Evolutionary conservation across 2,113 vertebrate species (phyloP).

Genomic region (Calidris pugnax): DNA sequence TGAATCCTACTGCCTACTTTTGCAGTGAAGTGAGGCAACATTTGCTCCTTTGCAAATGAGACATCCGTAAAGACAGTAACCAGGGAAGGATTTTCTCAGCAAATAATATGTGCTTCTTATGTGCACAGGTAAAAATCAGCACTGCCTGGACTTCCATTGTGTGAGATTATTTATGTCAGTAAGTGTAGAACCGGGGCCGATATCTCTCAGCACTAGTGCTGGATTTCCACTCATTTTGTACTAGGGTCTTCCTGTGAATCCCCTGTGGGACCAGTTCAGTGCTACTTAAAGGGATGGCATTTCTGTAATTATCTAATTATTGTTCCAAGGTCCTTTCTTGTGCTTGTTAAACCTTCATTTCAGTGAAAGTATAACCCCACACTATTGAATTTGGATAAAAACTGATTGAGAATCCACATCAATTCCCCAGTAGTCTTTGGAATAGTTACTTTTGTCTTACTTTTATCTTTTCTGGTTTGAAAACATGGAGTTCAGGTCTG

Average conservation of each 20-base stretch:
- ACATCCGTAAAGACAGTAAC: background rate
- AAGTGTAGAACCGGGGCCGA: background rate
- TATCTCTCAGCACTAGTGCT: constrained; percentile 54
- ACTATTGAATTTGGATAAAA: constrained; percentile 5
- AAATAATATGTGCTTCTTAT: background rate
- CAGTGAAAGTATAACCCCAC: constrained; percentile 21
- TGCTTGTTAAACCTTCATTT: constrained; percentile 31
- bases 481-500: background rate
- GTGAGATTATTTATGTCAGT: background rate
- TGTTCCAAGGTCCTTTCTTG: constrained; percentile 23
- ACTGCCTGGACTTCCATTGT: background rate
- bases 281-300: constrained; percentile 46
- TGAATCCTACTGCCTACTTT: background rate
- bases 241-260: constrained; percentile 42
- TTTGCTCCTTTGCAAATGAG: background rate
- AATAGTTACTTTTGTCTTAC: background rate
- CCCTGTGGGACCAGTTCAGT: constrained; percentile 3
- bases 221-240: constrained; percentile 49
- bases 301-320: constrained; percentile 60
- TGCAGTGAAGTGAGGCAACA: background rate
- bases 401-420: background rate
- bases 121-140: background rate
- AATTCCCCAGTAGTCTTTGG: background rate
- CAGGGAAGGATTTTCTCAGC: background rate
- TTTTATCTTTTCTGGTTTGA: background rate